Percentiles rank a stretch among this genome's conserved stretches.
Evolutionary conservation across 2,797 vertebrate species (phyloP).

Genomic region (Otolemur crassicaudatus): DNA sequence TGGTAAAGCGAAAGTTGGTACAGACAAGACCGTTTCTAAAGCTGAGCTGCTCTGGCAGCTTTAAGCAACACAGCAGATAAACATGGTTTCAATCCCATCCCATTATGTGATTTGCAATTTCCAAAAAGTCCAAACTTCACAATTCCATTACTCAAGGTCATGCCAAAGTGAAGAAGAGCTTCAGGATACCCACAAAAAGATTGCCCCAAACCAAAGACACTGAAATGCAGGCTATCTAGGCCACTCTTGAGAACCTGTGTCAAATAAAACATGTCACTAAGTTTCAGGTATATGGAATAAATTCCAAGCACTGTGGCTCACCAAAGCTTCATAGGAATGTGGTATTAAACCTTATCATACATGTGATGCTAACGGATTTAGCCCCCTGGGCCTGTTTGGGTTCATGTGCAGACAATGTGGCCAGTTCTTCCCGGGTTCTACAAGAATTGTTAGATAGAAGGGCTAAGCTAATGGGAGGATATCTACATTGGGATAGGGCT

Average conservation of each 20-base stretch:
- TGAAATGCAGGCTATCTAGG: not conserved
- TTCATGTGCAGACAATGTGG: constrained; percentile 55
- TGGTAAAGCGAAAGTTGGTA: not conserved
- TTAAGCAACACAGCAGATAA: constrained; percentile 37
- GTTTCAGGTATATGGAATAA: constrained; percentile 54
- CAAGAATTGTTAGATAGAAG: constrained; percentile 54
- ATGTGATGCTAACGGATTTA: constrained; percentile 72
- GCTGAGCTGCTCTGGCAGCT: constrained; percentile 8
- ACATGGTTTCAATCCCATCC: not conserved
- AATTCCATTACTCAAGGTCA: constrained; percentile 34
- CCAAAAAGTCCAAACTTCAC: not conserved
- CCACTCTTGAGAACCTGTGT: not conserved
- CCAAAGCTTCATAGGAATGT: not conserved
- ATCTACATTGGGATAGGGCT: constrained; percentile 37
- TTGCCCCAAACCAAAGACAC: not conserved
- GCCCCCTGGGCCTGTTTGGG: constrained; percentile 56
- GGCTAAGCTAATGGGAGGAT: constrained; percentile 56
- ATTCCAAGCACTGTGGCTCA: constrained; percentile 22
- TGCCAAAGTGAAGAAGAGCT: not conserved
- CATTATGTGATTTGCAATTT: not conserved
- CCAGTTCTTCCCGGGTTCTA: constrained; percentile 47
- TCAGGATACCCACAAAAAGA: not conserved
- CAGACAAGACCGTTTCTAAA: not conserved
- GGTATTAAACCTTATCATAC: constrained; percentile 36
- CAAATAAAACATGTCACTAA: constrained; percentile 59